Evolutionary conservation across 35 echinoderm and acorn worm genomes (phyloP), one percentile per base, ranked within the genome.

Genomic region (Acanthaster planci): DNA sequence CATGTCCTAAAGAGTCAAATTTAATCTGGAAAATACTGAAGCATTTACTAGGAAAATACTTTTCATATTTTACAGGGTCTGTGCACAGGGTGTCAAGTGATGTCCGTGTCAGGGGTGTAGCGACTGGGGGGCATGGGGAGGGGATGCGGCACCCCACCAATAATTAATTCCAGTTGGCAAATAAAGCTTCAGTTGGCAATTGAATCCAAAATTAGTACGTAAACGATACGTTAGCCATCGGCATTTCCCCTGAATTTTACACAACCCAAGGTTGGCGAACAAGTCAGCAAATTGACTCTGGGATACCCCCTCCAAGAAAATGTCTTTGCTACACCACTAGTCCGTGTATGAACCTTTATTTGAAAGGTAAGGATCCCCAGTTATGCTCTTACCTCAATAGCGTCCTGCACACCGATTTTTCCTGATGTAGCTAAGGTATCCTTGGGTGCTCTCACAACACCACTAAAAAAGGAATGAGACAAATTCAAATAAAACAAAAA

Each of bases 321-420:
- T n/a, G n/a, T n/a, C n/a, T n/a, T n/a, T n/a, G n/a, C n/a, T n/a
- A n/a, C n/a, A n/a, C 32, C 15, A 37, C 21, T 8, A 37, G 8
- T 1, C 12, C 40, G 3, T 31, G 29, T 27, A 30, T 26, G 1
- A 53, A 51, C 32, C 21, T 5, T 37, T n/a, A 31, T 54, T 27
- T 82, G 2, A 19, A 51, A n/a, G 18, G 8, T 51, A 10, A 54
- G 42, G 19, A 53, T 10, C n/a, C n/a, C n/a, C n/a, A 52, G 9
- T 18, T 2, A 8, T 1, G 38, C 23, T 84, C 60, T n/a, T 84
- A 84, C 82, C 57, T 84, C 82, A 72, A 84, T 37, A 27, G 68
- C 82, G 68, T 84, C 60, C 60, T 84, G 82, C 1, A 84, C 82
- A 84, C 82, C 82, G n/a, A 84, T 21, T 8, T 21, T 36, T 21